Evolutionary conservation across 2,113 vertebrate genomes (phyloP).

Genomic region (Ovis aries): DNA sequence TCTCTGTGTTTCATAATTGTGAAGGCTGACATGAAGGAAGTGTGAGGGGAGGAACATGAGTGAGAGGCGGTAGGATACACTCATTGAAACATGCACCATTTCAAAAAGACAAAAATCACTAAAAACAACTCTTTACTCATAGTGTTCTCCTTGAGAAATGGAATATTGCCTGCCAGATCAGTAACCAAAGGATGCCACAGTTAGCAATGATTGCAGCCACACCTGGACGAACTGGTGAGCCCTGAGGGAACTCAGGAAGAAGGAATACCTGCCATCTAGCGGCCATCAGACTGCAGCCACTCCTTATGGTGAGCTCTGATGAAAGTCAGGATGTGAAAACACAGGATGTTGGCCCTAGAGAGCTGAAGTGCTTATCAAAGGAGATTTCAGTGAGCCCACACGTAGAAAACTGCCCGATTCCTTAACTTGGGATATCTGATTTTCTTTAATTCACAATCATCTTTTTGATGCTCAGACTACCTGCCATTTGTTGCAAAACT

Average conservation of each 20-base stretch:
- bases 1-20: neutral
- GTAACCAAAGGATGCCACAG: neutral
- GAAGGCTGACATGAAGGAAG: neutral
- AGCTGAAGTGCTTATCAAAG: neutral
- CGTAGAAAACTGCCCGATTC: neutral
- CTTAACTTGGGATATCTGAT: neutral
- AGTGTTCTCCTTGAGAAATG: neutral
- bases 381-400: neutral
- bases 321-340: neutral
- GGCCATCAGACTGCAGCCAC: neutral
- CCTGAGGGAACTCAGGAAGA: neutral
- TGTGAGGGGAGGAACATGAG: neutral
- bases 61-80: no score
- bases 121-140: neutral
- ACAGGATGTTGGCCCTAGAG: neutral
- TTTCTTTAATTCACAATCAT: neutral
- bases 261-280: neutral
- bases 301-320: neutral
- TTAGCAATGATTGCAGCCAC: neutral
- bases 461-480: neutral
- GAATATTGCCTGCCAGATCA: neutral
- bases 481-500: neutral
- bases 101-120: neutral
- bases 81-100: neutral
- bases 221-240: neutral